Base-by-base conservation (phyloP, 1,140 invertebrate genomes). In the Caenorhabditis remanei region DNA sequence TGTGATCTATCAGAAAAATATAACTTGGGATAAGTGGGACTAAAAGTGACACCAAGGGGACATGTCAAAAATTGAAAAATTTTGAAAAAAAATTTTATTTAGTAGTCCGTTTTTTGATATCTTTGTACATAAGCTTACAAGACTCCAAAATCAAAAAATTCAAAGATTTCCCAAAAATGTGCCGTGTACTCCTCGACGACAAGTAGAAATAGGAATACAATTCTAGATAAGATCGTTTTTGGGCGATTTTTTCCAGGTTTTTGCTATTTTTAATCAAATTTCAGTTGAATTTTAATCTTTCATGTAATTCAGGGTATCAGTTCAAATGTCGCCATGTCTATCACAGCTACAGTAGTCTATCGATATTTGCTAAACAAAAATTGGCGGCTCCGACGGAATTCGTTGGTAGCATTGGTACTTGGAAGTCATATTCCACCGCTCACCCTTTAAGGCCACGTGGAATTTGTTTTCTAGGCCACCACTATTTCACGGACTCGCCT, bases 321-420 rank as follows among this genome's bases (percentile, higher is more conserved):
- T n/a, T 79, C 71, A 79, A 79, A 46, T 79, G 71, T 79, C 4
- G 71, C 71, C 5, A 41, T 79, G 32, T 79, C 71, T 7, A 50
- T 79, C 46, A 53, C 71, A 32, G n/a, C 71, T 4, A 79, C 71
- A 11, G 46, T 79, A 3, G 14, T 50, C 3, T 79, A 53, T 16
- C 71, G 71, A 24, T 79, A 79, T 53, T 79, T 46, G n/a, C 21
- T 79, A 4, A 50, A 53, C 6, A 79, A 79, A 14, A 79, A 79
- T 41, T 79, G 71, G 71, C 13, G 46, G 14, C 9, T 79, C 4
- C 50, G 71, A 4, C 16, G 46, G 21, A 50, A 21, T 50, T 50
- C 46, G 7, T 50, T 50, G 9, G 46, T 14, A 0, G 2, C 21
- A 4, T 32, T 79, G n/a, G 53, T 79, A 53, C 2, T 79, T 1